Evolutionary conservation across 2,888 invertebrate species (phyloP).

Genomic region (Limnephilus marmoratus): DNA sequence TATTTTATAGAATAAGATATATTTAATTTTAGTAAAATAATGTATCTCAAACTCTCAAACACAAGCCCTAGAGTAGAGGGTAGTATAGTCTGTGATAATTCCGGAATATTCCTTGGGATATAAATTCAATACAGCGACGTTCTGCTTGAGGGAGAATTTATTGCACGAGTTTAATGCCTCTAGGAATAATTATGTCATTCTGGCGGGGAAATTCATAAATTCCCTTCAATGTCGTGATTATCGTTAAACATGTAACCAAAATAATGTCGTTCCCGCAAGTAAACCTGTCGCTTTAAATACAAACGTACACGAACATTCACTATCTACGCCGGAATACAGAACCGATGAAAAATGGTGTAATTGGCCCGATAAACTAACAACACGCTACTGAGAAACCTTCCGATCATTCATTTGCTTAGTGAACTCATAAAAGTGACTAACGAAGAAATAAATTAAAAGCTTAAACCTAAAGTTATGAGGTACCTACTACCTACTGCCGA

Average conservation of each 20-base stretch:
- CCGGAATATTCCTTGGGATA: slow-evolving; percentile 3
- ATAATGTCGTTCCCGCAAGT: slow-evolving; percentile 29
- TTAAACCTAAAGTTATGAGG: too few species aligned
- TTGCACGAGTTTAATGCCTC: slow-evolving; percentile 51
- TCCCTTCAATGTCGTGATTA: slow-evolving; percentile 60
- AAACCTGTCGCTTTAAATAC: slow-evolving; percentile 43
- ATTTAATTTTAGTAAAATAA: background rate
- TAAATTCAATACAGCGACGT: slow-evolving; percentile 13
- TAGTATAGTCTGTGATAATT: background rate
- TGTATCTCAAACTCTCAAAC: background rate
- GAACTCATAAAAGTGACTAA: background rate
- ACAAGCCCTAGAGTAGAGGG: background rate
- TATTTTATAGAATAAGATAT: background rate
- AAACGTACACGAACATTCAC: slow-evolving; percentile 15
- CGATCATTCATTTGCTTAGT: background rate
- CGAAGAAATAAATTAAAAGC: too few species aligned
- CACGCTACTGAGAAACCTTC: background rate
- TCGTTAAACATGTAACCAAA: slow-evolving; percentile 50
- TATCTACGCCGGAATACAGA: slow-evolving; percentile 17
- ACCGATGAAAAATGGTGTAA: slow-evolving; percentile 31
- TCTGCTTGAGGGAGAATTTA: slow-evolving; percentile 51
- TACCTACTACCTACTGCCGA: too few species aligned
- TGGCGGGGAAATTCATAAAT: slow-evolving; percentile 54
- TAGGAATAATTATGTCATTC: slow-evolving; percentile 59
- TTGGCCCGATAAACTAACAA: background rate